Evolutionary conservation across 2,113 vertebrate genomes (phyloP).

Genomic region (Hippocampus guttulatus): DNA sequence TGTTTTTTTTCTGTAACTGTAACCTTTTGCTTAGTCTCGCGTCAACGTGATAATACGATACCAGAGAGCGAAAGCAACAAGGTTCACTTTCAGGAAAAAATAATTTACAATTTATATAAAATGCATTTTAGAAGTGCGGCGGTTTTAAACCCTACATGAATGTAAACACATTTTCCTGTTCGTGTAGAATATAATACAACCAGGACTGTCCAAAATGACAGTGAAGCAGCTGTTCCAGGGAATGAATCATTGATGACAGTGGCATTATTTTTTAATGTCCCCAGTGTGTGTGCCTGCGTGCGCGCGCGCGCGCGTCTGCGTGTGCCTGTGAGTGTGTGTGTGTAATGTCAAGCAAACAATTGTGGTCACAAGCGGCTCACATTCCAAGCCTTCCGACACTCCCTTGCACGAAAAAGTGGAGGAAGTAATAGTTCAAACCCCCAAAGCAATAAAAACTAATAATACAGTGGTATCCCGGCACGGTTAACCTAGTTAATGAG

Average conservation of each 20-base stretch:
- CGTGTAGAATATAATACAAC: not conserved
- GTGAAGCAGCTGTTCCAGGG: not conserved
- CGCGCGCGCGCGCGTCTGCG: not conserved
- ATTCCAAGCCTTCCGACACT: slow-evolving; percentile 49
- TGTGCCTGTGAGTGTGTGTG: not conserved
- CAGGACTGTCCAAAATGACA: not conserved
- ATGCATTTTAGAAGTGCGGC: not conserved
- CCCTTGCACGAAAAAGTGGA: slow-evolving; percentile 46
- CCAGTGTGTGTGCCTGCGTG: not conserved
- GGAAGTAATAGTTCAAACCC: not conserved
- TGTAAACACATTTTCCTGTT: not conserved
- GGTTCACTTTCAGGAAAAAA: no score
- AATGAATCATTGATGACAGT: not conserved
- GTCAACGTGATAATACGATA: no score
- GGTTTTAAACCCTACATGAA: not conserved
- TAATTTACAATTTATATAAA: no score
- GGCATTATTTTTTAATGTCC: not conserved
- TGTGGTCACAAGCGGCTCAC: slow-evolving; percentile 26
- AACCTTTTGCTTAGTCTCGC: no score
- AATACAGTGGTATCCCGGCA: slow-evolving; percentile 19
- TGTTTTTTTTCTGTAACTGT: no score
- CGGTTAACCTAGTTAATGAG: slow-evolving; percentile 48
- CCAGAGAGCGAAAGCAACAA: no score
- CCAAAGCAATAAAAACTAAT: not conserved
- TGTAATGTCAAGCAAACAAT: not conserved